A percentile compares a stretch with the other conserved stretches of the same genome.
Evolutionary conservation across 2,797 vertebrate species (phyloP).

Genomic region (Nasua narica): DNA sequence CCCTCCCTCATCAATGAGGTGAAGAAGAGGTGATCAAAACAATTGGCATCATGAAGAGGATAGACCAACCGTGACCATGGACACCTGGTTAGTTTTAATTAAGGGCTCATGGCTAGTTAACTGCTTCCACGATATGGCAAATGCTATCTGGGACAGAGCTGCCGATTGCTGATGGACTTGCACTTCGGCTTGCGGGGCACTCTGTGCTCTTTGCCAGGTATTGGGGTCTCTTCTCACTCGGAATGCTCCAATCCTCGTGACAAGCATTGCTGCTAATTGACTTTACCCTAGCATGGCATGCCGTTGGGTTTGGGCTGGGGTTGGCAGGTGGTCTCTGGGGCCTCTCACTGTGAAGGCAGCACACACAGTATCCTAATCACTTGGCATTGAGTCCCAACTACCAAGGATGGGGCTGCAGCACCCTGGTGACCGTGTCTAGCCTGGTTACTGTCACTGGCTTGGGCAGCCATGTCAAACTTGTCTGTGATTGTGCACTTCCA

Average conservation of each 20-base stretch:
- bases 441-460: background rate
- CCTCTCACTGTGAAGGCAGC: background rate
- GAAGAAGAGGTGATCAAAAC: background rate
- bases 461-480: background rate
- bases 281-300: background rate
- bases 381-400: background rate
- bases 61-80: background rate
- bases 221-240: background rate
- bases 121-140: background rate
- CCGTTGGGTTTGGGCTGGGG: background rate
- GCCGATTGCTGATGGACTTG: background rate
- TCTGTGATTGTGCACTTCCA: background rate
- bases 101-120: conserved; percentile 14
- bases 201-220: background rate
- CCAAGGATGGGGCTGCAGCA: background rate
- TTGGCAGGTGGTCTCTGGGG: background rate
- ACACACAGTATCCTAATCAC: background rate
- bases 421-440: background rate
- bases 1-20: background rate
- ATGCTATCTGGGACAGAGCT: background rate
- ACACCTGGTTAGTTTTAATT: conserved; percentile 7
- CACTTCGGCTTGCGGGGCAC: background rate
- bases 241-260: background rate
- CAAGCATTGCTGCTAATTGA: background rate
- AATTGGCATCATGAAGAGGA: background rate